Base-by-base conservation (phyloP, 2,113 vertebrate genomes). In the Rhineura floridana region DNA sequence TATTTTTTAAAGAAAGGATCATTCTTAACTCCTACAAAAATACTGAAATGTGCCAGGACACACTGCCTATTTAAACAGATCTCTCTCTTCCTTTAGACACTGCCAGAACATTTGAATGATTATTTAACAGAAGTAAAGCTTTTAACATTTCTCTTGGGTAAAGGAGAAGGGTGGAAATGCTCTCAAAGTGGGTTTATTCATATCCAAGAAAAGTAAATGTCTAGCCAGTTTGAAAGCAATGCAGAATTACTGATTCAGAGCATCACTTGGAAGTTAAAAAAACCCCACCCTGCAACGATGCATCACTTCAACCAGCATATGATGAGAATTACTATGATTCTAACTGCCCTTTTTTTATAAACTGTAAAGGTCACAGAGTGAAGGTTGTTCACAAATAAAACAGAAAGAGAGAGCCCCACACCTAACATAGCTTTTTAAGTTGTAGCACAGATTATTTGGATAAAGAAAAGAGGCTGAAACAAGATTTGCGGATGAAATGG, bases 11-110 rank as follows among this genome's bases (percentile, higher is more conserved):
- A 46, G n/a, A 46, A 75, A 23, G 33, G 84, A 70, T 8, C 89
- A 91, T 78, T 92, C 42, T 89, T 84, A 89, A 83, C 33, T 89
- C 9, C 59, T 81, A 78, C 52, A 55, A 90, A 88, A 93, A 90
- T 12, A 88, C 1, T 1, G 55, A 0, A 23, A 46, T 84, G 82
- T 89, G 65, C n/a, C 81, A 88, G 39, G 55, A 86, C 23, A 91
- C 84, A 48, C 69, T 89, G 91, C 86, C 81, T 67, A 33, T 17
- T 50, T 75, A 88, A 82, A 70, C 15, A 80, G 44, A 62, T 52
- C 42, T 42, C 52, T 15, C 48, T 84, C 30, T 87, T 77, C 87
- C 73, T 0, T 70, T 0, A 85, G 52, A 17, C 83, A 62, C 42
- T 42, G 91, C 48, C 42, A 81, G 46, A 0, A 59, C 1, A 33